These are phyloP conservation scores for Toxotes chatareus DNA, from an alignment of 2,113 vertebrate species.

Conservation along the genomic window DNA sequence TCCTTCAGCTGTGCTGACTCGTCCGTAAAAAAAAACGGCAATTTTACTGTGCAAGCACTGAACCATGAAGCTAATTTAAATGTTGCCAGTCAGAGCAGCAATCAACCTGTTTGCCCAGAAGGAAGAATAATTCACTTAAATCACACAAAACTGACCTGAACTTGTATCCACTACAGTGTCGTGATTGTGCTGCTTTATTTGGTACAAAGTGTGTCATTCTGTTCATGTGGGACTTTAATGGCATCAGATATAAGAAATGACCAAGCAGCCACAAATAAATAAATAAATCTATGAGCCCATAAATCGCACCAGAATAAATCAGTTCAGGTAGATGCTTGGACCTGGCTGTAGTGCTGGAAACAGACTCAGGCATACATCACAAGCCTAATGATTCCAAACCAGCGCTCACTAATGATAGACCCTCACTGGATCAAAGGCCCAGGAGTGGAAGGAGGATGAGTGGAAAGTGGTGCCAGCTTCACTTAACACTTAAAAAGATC, in stretches of 20 bases:
- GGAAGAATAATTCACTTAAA: slow-evolving; percentile 1
- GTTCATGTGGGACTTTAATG: not conserved
- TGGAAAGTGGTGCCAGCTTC: slow-evolving; percentile 19
- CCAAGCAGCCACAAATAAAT: not conserved
- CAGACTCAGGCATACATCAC: not conserved
- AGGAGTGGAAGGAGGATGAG: slow-evolving; percentile 2
- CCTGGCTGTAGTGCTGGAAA: not conserved
- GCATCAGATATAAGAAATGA: not conserved
- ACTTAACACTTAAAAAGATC: slow-evolving; percentile 29
- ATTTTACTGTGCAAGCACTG: slow-evolving; percentile 24
- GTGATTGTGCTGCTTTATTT: not conserved
- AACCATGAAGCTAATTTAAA: slow-evolving; percentile 9
- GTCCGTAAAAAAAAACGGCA: not conserved
- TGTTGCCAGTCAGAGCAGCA: slow-evolving; percentile 14
- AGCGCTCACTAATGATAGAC: slow-evolving; percentile 20
- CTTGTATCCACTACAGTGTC: not conserved
- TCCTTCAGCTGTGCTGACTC: slow-evolving; percentile 6
- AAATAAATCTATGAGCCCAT: not conserved
- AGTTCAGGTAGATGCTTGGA: not conserved
- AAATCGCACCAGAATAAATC: not conserved
- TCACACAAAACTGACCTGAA: slow-evolving; percentile 13
- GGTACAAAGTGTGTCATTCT: not conserved
- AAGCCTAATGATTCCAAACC: slow-evolving; percentile 7
- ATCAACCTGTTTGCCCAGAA: not conserved
- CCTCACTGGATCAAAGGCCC: slow-evolving; percentile 36